phyloP scores from a whole-genome alignment of 2,797 vertebrate species.

The Sebastes hopkinsi region DNA sequence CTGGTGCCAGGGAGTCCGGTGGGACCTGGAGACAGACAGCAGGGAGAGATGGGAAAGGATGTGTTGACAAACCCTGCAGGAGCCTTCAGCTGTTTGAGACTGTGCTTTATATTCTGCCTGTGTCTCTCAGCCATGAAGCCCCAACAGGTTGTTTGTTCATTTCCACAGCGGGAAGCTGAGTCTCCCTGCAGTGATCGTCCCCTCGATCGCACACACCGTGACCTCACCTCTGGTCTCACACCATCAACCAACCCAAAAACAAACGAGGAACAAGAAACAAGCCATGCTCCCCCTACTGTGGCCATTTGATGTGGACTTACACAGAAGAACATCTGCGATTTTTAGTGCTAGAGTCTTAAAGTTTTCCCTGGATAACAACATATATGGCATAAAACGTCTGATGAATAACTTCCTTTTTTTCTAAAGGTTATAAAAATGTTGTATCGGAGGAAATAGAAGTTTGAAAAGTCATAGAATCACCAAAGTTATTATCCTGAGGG shows the following conservation, averaged over 20 bases:
- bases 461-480: background rate
- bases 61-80: constrained; percentile 82
- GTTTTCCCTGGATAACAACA: background rate
- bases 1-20: constrained; percentile 91
- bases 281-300: background rate
- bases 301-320: background rate
- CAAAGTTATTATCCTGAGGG: background rate
- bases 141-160: constrained; percentile 62
- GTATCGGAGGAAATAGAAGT: background rate
- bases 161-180: constrained; percentile 61
- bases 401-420: background rate
- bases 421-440: background rate
- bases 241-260: constrained; percentile 29
- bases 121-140: background rate
- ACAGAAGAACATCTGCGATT: background rate
- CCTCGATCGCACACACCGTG: constrained; percentile 58
- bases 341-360: background rate
- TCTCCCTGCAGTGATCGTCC: constrained; percentile 16
- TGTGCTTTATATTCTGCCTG: background rate
- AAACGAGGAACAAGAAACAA: constrained; percentile 22
- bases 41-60: constrained; percentile 74
- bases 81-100: constrained; percentile 34
- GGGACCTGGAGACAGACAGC: constrained; percentile 63
- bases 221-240: constrained; percentile 38
- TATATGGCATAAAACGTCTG: background rate